phyloP scores from a whole-genome alignment of 2,113 vertebrate species.

The Zeus faber region DNA sequence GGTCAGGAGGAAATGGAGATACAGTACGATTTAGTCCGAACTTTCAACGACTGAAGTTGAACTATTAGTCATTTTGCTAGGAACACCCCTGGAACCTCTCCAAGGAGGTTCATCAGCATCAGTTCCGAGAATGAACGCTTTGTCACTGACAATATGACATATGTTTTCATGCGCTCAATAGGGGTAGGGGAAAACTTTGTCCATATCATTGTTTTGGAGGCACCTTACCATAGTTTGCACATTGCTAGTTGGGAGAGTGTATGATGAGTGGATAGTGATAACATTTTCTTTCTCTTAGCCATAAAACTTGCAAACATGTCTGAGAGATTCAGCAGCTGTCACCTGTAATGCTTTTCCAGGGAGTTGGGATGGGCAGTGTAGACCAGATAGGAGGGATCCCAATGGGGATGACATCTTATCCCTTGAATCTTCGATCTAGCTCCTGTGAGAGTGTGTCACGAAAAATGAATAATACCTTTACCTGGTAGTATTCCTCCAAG shows the following conservation, averaged over 20 bases:
- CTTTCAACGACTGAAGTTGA: no score
- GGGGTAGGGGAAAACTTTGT: neutral
- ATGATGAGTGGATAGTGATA: neutral
- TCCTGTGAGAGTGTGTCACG: conserved; percentile 8
- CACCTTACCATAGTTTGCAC: neutral
- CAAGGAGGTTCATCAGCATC: conserved; percentile 1
- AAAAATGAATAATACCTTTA: conserved; percentile 8
- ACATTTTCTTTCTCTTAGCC: no score
- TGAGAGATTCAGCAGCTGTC: no score
- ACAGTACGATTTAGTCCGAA: no score
- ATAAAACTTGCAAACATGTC: no score
- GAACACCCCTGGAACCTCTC: no score
- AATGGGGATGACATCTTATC: conserved; percentile 12
- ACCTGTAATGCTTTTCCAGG: neutral
- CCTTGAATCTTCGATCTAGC: conserved; percentile 11
- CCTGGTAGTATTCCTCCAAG: conserved; percentile 9
- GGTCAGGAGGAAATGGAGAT: no score
- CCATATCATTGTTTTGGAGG: neutral
- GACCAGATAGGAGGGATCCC: conserved; percentile 8
- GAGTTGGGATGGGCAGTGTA: conserved; percentile 13
- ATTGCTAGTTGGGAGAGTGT: conserved; percentile 4
- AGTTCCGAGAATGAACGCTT: conserved; percentile 3
- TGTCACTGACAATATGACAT: conserved; percentile 8
- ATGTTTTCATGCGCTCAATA: conserved; percentile 1
- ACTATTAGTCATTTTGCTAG: no score